Base-by-base conservation (phyloP, 1,140 invertebrate species). In the Cydia splendana region DNA sequence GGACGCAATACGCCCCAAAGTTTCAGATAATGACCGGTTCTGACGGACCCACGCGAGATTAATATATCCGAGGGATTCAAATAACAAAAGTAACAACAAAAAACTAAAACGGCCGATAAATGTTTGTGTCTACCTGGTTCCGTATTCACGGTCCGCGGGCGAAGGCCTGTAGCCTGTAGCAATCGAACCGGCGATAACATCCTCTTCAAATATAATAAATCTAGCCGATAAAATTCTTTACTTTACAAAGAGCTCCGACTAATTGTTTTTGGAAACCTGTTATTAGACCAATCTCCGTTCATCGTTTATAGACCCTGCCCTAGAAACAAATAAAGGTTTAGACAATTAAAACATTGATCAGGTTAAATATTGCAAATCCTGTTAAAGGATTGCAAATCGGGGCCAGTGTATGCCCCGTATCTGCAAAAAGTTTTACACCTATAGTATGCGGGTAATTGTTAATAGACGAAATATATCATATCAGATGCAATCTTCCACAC, bases 141-240 rank as follows among this genome's bases (percentile, higher is more conserved):
- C 80, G 80, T 82, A 76, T 79, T 79, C 78, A 85, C 84, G 84
- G 75, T 84, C 82, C 82, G 83, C 80, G 83, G 84, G 82, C 81
- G 83, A 80, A 85, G 76, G 78, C 77, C 80, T 81, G 75, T 75
- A 80, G 78, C 77, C 80, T 81, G 75, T 75, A 80, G 82, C 82
- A 82, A 91, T 90, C 87, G 86, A 86, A 85, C 78, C 82, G 75
- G 75, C 85, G 90, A 92, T 93, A 92, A 91, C 84, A 86, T 84
- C 86, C 87, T 85, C 85, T 81, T 87, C 87, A 91, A 91, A 92
- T 86, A 93, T 87, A 91, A 93, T 91, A 93, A 93, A 92, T 92
- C 89, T 91, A 87, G 79, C 51, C 78, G 87, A 92, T 92, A 91
- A 91, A 87, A 88, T 87, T 85, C 83, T 88, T 87, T 80, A 82